A percentile compares a stretch with the other conserved stretches of the same genome.
Evolutionary conservation across 35 echinoderm and acorn worm species (phyloP).

Genomic region (Strongylocentrotus purpuratus): DNA sequence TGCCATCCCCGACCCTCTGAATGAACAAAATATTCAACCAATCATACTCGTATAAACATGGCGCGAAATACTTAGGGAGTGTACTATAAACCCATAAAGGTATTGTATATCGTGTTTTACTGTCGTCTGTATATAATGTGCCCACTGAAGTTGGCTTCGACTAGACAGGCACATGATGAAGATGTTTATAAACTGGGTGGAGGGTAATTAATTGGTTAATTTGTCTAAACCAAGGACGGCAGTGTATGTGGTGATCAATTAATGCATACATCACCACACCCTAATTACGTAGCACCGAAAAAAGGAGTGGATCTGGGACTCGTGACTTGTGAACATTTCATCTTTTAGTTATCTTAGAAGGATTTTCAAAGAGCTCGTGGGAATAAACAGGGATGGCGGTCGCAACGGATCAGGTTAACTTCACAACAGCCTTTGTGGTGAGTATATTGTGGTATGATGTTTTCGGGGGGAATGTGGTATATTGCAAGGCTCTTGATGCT

Average conservation of each 20-base stretch:
- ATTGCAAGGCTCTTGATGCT: too few relatives aligned
- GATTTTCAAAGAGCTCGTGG: background rate
- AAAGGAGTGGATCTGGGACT: too few relatives aligned
- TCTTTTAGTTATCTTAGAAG: background rate
- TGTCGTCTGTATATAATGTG: background rate
- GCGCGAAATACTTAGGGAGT: background rate
- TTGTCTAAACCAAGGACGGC: background rate
- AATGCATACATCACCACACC: background rate
- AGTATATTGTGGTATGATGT: background rate
- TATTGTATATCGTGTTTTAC: background rate
- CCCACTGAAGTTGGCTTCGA: background rate
- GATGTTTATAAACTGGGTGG: background rate
- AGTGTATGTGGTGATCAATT: background rate
- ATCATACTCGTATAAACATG: background rate
- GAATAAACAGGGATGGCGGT: background rate
- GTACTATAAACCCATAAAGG: slow-evolving; percentile 17
- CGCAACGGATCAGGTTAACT: background rate
- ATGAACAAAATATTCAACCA: background rate
- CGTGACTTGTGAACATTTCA: too few relatives aligned
- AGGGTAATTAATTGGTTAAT: background rate
- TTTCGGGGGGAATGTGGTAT: too few relatives aligned
- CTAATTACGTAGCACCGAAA: background rate
- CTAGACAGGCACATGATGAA: background rate
- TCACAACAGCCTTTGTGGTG: background rate
- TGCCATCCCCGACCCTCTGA: background rate